Conservation (phyloP, 2,113 vertebrate genomes). For the Anhinga anhinga region DNA sequence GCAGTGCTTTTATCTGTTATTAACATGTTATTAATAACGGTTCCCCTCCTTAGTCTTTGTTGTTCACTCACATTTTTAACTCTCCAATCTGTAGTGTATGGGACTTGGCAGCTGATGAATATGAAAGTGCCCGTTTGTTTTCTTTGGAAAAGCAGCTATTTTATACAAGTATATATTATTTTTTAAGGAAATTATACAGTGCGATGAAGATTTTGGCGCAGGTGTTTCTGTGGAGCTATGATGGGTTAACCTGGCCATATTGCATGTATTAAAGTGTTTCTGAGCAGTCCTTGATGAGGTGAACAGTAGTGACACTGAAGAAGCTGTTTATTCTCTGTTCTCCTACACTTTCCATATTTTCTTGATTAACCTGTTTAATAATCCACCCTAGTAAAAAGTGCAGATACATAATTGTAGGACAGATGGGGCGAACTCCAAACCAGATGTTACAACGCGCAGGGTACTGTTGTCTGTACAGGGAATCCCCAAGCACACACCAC, state of each 20-base stretch:
- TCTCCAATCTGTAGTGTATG: neutral
- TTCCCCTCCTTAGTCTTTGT: neutral
- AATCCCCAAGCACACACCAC: neutral
- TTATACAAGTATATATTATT: neutral
- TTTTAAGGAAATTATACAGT: neutral
- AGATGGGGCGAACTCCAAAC: neutral
- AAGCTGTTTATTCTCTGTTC: neutral
- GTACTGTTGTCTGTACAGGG: neutral
- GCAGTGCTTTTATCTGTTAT: neutral
- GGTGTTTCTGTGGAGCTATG: neutral
- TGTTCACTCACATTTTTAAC: neutral
- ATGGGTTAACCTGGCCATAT: neutral
- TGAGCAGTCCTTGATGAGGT: neutral
- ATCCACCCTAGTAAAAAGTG: neutral
- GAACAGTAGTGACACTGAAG: neutral
- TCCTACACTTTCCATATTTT: neutral
- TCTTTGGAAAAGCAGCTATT: neutral
- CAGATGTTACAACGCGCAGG: neutral
- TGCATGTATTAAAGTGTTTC: neutral
- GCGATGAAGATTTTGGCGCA: neutral
- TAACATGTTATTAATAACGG: neutral
- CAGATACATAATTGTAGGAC: neutral
- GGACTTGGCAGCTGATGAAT: neutral
- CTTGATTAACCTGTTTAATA: conserved; percentile 42
- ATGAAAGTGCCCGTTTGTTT: neutral